These are phyloP conservation scores for Drosophila hydei DNA, from an alignment of 1,140 invertebrate species.

Conservation along the genomic window DNA sequence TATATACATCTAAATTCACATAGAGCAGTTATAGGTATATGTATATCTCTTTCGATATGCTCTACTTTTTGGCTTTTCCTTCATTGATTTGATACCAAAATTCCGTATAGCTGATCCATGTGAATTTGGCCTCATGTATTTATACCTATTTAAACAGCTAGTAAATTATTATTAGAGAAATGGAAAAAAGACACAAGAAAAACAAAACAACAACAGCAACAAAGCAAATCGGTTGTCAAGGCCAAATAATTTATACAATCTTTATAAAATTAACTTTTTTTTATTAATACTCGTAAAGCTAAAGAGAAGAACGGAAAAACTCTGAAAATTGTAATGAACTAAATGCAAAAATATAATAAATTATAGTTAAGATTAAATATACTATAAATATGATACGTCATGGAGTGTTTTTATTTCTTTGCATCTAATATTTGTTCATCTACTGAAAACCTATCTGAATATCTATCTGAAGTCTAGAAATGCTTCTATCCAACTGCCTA, in stretches of 20 bases:
- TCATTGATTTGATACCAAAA: conserved; percentile 8
- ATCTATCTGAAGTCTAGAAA: too few relatives aligned
- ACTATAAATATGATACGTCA: conserved; percentile 21
- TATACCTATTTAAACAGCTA: conserved; percentile 41
- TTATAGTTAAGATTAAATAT: conserved; percentile 41
- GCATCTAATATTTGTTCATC: too few relatives aligned
- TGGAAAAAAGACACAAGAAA: conserved; percentile 11
- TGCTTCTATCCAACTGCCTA: too few relatives aligned
- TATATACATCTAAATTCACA: conserved; percentile 30
- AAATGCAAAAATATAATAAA: conserved; percentile 41
- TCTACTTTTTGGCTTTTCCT: conserved; percentile 8
- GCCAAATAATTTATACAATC: conserved; percentile 56
- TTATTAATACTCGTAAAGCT: conserved; percentile 39
- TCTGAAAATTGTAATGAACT: conserved; percentile 40
- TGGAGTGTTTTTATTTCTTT: conserved; percentile 3
- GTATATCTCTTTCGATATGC: conserved; percentile 1
- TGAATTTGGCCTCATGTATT: conserved; percentile 45
- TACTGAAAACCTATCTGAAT: too few relatives aligned
- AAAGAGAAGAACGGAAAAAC: conserved; percentile 19
- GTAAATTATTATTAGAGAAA: conserved; percentile 49
- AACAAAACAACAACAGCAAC: conserved; percentile 16
- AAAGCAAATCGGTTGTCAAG: conserved; percentile 56
- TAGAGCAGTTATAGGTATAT: conserved; percentile 41
- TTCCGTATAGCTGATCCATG: conserved; percentile 32
- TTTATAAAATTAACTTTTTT: conserved; percentile 47